These are phyloP conservation scores for Parapsyche elsis DNA, from an alignment of 1,140 invertebrate genomes.

Conservation along the genomic window DNA sequence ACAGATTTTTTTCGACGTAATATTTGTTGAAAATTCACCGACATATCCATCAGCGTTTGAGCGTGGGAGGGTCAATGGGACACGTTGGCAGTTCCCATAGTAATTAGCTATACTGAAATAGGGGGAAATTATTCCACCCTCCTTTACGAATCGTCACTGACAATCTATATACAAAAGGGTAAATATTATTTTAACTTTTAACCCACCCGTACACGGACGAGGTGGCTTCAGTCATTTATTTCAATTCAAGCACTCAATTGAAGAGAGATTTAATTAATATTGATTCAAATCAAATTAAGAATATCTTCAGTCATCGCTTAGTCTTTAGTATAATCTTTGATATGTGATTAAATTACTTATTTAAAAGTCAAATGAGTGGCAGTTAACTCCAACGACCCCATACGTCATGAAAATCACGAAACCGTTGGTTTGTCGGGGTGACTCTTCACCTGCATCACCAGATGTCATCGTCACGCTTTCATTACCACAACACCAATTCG, in stretches of 20 bases:
- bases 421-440: slow-evolving; percentile 20
- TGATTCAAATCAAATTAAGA: no score
- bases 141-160: no score
- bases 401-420: not conserved
- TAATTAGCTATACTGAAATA: slow-evolving; percentile 20
- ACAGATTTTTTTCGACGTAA: not conserved
- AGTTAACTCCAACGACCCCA: no score
- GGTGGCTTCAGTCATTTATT: no score
- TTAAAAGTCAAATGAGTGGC: no score
- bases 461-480: slow-evolving; percentile 54
- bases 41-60: not conserved
- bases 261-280: no score
- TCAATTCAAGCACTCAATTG: no score
- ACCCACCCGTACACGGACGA: not conserved
- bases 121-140: not conserved
- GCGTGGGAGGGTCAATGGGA: slow-evolving; percentile 10
- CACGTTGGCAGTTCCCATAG: slow-evolving; percentile 30
- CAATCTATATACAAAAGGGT: not conserved
- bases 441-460: slow-evolving; percentile 42
- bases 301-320: no score
- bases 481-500: slow-evolving; percentile 35
- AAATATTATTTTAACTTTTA: slow-evolving; percentile 21
- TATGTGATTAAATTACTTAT: no score
- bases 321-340: no score
- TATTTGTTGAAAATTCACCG: not conserved